These are phyloP conservation scores for Lottia scabra DNA, from an alignment of 2,888 invertebrate species.

Conservation along the genomic window DNA sequence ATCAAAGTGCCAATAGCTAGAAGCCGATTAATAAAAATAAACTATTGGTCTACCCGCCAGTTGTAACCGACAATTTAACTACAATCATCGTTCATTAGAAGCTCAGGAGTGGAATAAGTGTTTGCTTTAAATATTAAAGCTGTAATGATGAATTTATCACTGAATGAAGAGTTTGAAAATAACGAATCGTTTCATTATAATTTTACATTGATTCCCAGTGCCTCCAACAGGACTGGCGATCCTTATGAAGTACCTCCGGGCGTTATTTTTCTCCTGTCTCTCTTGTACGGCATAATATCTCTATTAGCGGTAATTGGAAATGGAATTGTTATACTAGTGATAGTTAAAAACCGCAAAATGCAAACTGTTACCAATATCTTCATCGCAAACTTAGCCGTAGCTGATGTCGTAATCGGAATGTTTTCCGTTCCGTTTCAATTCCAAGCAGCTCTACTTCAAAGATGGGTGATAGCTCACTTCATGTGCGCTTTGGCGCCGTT, in stretches of 20 bases:
- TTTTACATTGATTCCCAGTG: too few species aligned
- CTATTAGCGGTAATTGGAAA: constrained; percentile 86
- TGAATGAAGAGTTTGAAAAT: too few species aligned
- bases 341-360: constrained; percentile 81
- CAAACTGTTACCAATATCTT: constrained; percentile 86
- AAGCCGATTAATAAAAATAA: too few species aligned
- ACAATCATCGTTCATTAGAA: too few species aligned
- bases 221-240: constrained; percentile 39
- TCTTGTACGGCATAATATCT: constrained; percentile 86
- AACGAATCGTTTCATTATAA: too few species aligned
- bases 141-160: too few species aligned
- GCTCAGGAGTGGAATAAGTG: too few species aligned
- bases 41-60: too few species aligned
- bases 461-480: constrained; percentile 87
- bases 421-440: constrained; percentile 91
- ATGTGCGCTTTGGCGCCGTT: constrained; percentile 92
- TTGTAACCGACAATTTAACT: too few species aligned
- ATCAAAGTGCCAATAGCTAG: too few species aligned
- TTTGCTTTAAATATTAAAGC: too few species aligned
- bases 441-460: constrained; percentile 87
- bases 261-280: constrained; percentile 80
- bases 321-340: constrained; percentile 86
- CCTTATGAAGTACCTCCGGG: constrained; percentile 82
- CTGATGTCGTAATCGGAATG: constrained; percentile 87
- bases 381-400: constrained; percentile 86